These are phyloP conservation scores for Xestia xanthographa DNA, from an alignment of 2,888 invertebrate genomes.

Conservation along the genomic window DNA sequence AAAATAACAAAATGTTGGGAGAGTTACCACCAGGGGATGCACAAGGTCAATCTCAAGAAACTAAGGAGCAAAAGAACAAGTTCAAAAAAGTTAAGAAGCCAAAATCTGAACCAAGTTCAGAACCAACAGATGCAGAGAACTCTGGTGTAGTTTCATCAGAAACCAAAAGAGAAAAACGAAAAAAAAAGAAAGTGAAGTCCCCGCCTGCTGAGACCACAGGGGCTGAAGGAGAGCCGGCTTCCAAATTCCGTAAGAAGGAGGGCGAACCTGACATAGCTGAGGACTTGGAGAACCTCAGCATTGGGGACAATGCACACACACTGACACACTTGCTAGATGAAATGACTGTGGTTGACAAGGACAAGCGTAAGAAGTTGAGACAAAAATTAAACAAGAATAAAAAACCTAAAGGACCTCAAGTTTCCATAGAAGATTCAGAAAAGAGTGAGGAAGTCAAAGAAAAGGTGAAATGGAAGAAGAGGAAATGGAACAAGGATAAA, in stretches of 20 bases:
- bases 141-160: constrained; percentile 58
- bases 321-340: constrained; percentile 82
- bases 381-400: constrained; percentile 75
- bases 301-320: constrained; percentile 85
- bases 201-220: constrained; percentile 55
- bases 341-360: constrained; percentile 84
- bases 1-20: constrained; percentile 52
- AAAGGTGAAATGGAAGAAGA: constrained; percentile 83
- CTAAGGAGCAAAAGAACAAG: constrained; percentile 68
- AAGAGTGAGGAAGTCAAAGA: constrained; percentile 74
- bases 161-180: constrained; percentile 70
- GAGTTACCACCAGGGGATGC: constrained; percentile 45
- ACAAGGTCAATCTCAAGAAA: constrained; percentile 47
- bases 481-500: constrained; percentile 85
- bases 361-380: constrained; percentile 77
- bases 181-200: constrained; percentile 76
- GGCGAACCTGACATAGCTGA: constrained; percentile 78
- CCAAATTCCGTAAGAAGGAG: constrained; percentile 75
- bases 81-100: constrained; percentile 71
- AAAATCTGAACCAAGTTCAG: constrained; percentile 56
- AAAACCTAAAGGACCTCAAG: constrained; percentile 52
- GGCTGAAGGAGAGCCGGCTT: constrained; percentile 73
- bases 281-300: constrained; percentile 81
- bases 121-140: constrained; percentile 59
- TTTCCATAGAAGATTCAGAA: constrained; percentile 61